Conservation (phyloP, 64 coral and sea anemone genomes). For the Pachyseris speciosa region DNA sequence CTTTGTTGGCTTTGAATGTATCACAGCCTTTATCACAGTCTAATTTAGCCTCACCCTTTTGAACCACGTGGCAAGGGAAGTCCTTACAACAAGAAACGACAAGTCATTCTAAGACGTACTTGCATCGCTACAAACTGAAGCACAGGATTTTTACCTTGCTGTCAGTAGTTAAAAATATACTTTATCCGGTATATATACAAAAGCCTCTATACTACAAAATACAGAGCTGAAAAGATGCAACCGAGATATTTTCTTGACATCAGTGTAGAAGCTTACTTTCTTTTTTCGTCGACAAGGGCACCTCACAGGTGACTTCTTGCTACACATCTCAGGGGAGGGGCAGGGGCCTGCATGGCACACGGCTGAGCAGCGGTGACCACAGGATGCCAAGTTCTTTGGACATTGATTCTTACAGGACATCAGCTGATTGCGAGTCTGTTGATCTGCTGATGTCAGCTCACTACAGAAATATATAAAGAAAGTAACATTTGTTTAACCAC, state of each 20-base stretch:
- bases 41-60: slow-evolving; percentile 52
- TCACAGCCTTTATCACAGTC: slow-evolving; percentile 88
- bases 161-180: too few relatives aligned
- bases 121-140: too few relatives aligned
- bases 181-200: too few relatives aligned
- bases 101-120: too few relatives aligned
- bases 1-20: neutral
- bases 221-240: too few relatives aligned
- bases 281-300: slow-evolving; percentile 89
- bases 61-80: slow-evolving; percentile 78
- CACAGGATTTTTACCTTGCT: too few relatives aligned
- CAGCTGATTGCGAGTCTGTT: slow-evolving; percentile 51
- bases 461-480: slow-evolving; percentile 31
- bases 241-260: too few relatives aligned
- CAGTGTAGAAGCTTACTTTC: slow-evolving; percentile 80
- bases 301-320: slow-evolving; percentile 75
- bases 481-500: too few relatives aligned
- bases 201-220: too few relatives aligned
- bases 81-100: slow-evolving; percentile 55
- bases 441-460: slow-evolving; percentile 78
- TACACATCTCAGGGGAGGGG: slow-evolving; percentile 66
- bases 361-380: slow-evolving; percentile 87
- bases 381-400: slow-evolving; percentile 69
- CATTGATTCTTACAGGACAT: slow-evolving; percentile 95
- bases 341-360: slow-evolving; percentile 85